Evolutionary conservation across 2,888 invertebrate species (phyloP).

Genomic region (Hemicrepidius hirtus): DNA sequence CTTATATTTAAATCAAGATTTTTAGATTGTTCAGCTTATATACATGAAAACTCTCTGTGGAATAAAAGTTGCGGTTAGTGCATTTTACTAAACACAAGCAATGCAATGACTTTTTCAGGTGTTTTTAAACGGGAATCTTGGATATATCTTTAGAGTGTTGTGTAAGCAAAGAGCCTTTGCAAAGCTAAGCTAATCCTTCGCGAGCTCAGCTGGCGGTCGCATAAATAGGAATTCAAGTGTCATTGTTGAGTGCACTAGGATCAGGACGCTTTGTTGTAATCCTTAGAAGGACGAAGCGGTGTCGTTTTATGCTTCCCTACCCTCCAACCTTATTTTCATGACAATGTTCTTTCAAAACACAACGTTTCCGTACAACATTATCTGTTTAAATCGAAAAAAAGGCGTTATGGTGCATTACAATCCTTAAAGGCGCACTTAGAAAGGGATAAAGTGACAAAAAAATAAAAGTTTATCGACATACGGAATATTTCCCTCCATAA

Average conservation of each 20-base stretch:
- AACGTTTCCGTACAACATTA: slow-evolving; percentile 15
- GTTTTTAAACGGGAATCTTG: slow-evolving; percentile 16
- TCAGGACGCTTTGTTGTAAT: slow-evolving; percentile 47
- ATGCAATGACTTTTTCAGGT: not conserved
- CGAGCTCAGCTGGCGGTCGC: slow-evolving; percentile 45
- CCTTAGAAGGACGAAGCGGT: slow-evolving; percentile 39
- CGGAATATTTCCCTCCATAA: not conserved
- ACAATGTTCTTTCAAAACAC: slow-evolving; percentile 33
- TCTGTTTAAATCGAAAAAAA: slow-evolving; percentile 9
- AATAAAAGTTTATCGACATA: slow-evolving; percentile 11
- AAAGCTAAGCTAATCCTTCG: slow-evolving; percentile 43
- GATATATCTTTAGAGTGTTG: slow-evolving; percentile 24
- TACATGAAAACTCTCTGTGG: too few relatives aligned
- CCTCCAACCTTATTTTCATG: slow-evolving; percentile 33
- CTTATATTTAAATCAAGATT: too few relatives aligned
- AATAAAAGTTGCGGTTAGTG: too few relatives aligned
- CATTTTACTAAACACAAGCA: too few relatives aligned
- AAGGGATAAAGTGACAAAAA: not conserved
- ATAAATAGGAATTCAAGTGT: slow-evolving; percentile 52
- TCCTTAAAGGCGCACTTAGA: not conserved
- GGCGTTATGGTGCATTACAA: not conserved
- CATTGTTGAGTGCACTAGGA: slow-evolving; percentile 48
- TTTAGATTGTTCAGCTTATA: too few relatives aligned
- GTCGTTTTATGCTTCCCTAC: slow-evolving; percentile 40
- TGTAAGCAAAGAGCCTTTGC: slow-evolving; percentile 33